These are phyloP conservation scores for Hirundichthys speculiger DNA, from an alignment of 2,113 vertebrate species.

Conservation along the genomic window DNA sequence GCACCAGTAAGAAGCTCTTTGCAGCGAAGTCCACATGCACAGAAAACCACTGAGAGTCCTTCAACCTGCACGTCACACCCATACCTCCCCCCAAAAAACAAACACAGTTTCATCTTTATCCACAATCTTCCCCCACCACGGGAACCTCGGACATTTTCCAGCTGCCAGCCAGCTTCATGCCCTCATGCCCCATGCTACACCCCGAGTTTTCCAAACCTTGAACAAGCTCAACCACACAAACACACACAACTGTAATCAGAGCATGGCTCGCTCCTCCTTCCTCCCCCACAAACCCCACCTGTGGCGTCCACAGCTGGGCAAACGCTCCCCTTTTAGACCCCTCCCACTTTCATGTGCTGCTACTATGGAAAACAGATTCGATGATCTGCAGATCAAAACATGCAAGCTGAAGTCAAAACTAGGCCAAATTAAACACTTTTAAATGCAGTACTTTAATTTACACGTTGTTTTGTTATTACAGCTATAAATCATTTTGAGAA, in stretches of 20 bases:
- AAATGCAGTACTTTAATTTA: too few species aligned
- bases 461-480: too few species aligned
- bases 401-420: not conserved
- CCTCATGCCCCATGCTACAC: conserved; percentile 29
- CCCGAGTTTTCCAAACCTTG: conserved; percentile 14
- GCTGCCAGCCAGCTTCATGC: conserved; percentile 35
- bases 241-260: conserved; percentile 19
- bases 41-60: too few species aligned
- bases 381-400: not conserved
- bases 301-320: conserved; percentile 53
- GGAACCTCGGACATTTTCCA: not conserved
- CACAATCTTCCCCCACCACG: conserved; percentile 18
- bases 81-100: conserved; percentile 20
- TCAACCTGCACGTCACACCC: not conserved
- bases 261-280: not conserved
- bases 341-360: conserved; percentile 1
- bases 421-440: too few species aligned
- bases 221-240: not conserved
- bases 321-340: conserved; percentile 39
- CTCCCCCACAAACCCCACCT: conserved; percentile 41
- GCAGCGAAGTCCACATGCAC: too few species aligned
- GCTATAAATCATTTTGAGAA: too few species aligned
- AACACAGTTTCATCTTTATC: conserved; percentile 56
- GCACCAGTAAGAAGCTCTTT: not conserved
- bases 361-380: not conserved